A percentile compares a stretch with the other conserved stretches of the same genome.
phyloP scores from a whole-genome alignment of 2,113 vertebrate genomes.

The Nyctereutes procyonoides region DNA sequence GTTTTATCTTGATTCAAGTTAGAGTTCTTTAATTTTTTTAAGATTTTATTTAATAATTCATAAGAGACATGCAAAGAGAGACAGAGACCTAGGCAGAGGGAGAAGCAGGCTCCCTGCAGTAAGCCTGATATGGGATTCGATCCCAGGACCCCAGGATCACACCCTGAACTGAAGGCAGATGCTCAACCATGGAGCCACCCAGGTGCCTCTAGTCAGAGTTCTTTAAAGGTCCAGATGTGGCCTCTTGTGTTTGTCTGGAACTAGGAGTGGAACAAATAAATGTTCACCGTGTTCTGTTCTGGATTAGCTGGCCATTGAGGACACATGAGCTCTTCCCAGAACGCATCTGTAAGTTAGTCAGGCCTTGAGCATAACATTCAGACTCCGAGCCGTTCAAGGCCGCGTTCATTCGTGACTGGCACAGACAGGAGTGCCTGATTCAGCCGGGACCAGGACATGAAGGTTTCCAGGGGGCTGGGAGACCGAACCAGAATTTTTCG shows the following conservation, averaged over 20 bases:
- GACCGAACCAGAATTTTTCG: neutral
- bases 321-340: neutral
- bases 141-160: too few relatives aligned
- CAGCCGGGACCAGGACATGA: neutral
- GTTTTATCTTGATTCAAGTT: neutral
- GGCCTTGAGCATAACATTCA: neutral
- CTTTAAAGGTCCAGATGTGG: neutral
- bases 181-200: too few relatives aligned
- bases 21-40: neutral
- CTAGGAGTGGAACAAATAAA: neutral
- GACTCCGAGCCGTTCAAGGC: neutral
- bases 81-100: too few relatives aligned
- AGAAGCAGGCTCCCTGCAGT: too few relatives aligned
- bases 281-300: neutral
- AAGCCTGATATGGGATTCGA: too few relatives aligned
- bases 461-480: neutral
- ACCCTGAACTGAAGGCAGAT: too few relatives aligned
- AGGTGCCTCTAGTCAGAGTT: neutral
- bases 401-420: neutral
- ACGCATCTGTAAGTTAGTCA: neutral
- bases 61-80: too few relatives aligned
- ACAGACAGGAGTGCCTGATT: neutral
- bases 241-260: neutral
- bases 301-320: neutral
- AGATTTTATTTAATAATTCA: too few relatives aligned